Conservation (phyloP, 2,888 invertebrate species). For the Stenodema calcarata region DNA sequence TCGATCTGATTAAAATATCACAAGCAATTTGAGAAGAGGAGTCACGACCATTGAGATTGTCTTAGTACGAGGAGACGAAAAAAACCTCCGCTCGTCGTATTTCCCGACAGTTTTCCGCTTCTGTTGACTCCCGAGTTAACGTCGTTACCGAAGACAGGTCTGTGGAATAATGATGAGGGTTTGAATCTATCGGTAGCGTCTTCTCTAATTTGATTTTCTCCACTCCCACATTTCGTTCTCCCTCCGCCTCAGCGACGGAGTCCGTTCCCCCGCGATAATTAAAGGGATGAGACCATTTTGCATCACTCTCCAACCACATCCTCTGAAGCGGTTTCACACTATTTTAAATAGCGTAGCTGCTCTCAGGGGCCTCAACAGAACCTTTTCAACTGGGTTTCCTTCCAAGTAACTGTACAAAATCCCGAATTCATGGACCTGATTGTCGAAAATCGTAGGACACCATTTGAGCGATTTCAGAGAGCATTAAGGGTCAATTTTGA, state of each 20-base stretch:
- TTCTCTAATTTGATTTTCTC: neutral
- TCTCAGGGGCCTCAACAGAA: no score
- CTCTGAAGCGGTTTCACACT: neutral
- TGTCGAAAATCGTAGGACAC: no score
- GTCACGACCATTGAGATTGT: neutral
- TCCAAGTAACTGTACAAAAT: no score
- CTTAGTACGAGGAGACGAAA: neutral
- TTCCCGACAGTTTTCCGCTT: neutral
- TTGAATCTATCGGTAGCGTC: neutral
- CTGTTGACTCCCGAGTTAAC: neutral
- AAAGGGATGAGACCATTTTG: no score
- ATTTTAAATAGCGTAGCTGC: no score
- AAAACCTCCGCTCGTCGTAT: neutral
- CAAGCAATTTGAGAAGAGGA: no score
- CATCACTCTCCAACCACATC: neutral
- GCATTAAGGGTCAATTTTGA: no score
- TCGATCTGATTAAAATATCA: no score
- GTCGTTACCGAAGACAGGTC: neutral
- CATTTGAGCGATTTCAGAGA: no score
- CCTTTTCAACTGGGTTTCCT: no score
- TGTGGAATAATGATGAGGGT: slow-evolving; percentile 5
- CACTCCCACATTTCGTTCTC: neutral
- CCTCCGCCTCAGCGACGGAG: neutral
- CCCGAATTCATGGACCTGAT: no score
- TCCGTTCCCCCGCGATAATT: neutral